Percentiles rank a stretch among this genome's conserved stretches.
Evolutionary conservation across 2,888 invertebrate genomes (phyloP).

Genomic region (Acanthopleura granulata): DNA sequence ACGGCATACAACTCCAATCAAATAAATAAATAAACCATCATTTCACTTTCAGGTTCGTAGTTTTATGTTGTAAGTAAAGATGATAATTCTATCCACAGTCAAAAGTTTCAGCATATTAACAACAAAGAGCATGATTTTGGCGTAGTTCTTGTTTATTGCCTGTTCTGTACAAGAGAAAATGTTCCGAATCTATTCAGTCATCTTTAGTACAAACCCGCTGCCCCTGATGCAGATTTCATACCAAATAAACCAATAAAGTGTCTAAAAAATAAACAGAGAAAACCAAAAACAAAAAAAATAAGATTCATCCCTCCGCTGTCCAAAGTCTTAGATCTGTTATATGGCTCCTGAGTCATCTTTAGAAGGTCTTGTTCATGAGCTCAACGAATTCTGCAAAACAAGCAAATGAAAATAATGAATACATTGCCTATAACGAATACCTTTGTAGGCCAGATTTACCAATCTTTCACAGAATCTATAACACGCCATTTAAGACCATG

Average conservation of each 20-base stretch:
- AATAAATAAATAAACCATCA: too few species aligned
- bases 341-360: neutral
- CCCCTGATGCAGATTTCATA: slow-evolving; percentile 3
- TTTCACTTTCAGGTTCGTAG: too few species aligned
- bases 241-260: neutral
- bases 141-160: neutral
- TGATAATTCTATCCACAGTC: too few species aligned
- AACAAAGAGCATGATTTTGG: neutral
- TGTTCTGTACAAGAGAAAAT: neutral
- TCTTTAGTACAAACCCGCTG: neutral
- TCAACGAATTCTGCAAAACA: slow-evolving; percentile 1
- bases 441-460: too few species aligned
- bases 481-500: too few species aligned
- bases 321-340: neutral
- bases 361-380: neutral
- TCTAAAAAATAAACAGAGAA: neutral
- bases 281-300: neutral
- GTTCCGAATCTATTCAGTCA: neutral
- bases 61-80: too few species aligned
- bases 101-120: too few species aligned
- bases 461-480: too few species aligned
- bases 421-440: too few species aligned
- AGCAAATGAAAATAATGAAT: neutral
- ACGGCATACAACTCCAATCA: too few species aligned
- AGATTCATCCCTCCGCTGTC: neutral